Conservation (phyloP, 2,888 invertebrate genomes). For the Blomia tropicalis region DNA sequence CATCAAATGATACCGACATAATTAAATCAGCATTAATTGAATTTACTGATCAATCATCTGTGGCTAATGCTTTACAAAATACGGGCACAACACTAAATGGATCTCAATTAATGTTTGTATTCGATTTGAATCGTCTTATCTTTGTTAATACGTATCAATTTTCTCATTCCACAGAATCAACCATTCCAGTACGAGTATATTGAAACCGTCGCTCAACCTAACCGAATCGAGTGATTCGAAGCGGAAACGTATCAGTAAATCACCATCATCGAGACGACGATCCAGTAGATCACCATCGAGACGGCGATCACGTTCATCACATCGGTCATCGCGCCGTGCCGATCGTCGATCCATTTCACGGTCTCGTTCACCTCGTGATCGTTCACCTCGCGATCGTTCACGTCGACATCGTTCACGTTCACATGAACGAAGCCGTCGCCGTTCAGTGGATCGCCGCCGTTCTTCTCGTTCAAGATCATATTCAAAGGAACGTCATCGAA, state of each 20-base stretch:
- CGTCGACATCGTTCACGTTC: constrained; percentile 26
- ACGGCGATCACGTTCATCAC: constrained; percentile 14
- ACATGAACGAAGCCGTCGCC: constrained; percentile 40
- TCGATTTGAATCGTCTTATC: constrained; percentile 30
- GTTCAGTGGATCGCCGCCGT: constrained; percentile 39
- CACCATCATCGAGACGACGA: not conserved
- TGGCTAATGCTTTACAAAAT: constrained; percentile 62
- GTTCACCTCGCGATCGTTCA: no score
- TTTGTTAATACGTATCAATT: constrained; percentile 10
- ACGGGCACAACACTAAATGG: constrained; percentile 62
- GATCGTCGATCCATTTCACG: constrained; percentile 38
- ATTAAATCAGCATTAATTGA: constrained; percentile 65
- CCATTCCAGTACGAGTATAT: constrained; percentile 79
- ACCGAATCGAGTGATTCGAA: not conserved
- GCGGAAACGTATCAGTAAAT: not conserved
- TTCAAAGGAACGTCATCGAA: constrained; percentile 15
- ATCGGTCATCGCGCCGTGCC: constrained; percentile 35
- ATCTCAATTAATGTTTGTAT: constrained; percentile 37
- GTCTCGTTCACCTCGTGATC: constrained; percentile 31
- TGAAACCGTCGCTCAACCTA: constrained; percentile 48
- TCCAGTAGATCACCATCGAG: constrained; percentile 14
- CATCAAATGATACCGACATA: constrained; percentile 55
- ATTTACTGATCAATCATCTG: constrained; percentile 74
- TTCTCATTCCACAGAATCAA: constrained; percentile 44
- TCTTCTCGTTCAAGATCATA: constrained; percentile 19